phyloP scores from a whole-genome alignment of 1,140 invertebrate species.

The Cyclargus thomasi region DNA sequence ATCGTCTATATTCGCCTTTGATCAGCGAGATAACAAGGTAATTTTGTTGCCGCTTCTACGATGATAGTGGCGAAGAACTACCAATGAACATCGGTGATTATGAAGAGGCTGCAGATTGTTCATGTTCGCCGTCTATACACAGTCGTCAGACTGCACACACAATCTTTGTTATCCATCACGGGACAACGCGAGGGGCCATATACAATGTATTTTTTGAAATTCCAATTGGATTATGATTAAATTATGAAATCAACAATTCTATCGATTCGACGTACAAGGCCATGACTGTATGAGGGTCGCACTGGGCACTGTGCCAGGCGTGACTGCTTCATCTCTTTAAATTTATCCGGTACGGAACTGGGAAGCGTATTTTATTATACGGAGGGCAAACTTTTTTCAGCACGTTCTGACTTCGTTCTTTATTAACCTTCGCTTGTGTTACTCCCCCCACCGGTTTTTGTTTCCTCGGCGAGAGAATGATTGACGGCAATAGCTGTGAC shows the following conservation, averaged over 20 bases:
- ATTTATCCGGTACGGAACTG: slow-evolving; percentile 5
- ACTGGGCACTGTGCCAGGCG: slow-evolving; percentile 7
- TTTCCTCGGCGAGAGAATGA: slow-evolving; percentile 42
- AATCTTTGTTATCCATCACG: too few relatives aligned
- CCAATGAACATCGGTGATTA: too few relatives aligned
- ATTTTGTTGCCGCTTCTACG: too few relatives aligned
- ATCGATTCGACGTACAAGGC: slow-evolving; percentile 10
- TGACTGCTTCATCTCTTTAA: slow-evolving; percentile 13
- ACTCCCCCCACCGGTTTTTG: slow-evolving; percentile 1
- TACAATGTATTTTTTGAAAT: background rate
- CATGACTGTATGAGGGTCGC: slow-evolving; percentile 10
- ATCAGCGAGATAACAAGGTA: too few relatives aligned
- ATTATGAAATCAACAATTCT: slow-evolving; percentile 10
- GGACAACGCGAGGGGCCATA: too few relatives aligned
- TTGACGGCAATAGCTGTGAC: slow-evolving; percentile 21
- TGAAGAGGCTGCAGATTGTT: too few relatives aligned
- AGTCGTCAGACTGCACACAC: too few relatives aligned
- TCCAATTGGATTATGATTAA: background rate
- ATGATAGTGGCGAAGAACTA: too few relatives aligned
- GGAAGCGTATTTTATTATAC: background rate
- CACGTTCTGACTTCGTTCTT: background rate
- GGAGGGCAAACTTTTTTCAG: slow-evolving; percentile 11
- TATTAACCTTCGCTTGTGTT: background rate
- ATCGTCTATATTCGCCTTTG: too few relatives aligned
- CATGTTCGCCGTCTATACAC: too few relatives aligned